Percentiles rank a stretch among this genome's conserved stretches.
These are phyloP conservation scores for Cephus spinipes DNA, from an alignment of 2,888 invertebrate species.

Conservation along the genomic window DNA sequence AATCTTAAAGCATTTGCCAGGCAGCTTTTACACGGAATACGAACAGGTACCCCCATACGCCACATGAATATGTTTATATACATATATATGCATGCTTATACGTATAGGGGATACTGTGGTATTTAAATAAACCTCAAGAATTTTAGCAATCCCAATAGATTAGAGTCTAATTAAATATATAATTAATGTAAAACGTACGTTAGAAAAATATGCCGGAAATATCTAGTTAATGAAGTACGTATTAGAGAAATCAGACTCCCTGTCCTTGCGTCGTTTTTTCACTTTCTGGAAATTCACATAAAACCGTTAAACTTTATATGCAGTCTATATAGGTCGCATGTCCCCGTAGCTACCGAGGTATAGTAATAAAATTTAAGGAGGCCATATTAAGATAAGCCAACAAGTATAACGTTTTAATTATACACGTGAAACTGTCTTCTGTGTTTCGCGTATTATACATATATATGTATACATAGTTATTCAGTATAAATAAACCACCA, in stretches of 20 bases:
- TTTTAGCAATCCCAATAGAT: neutral
- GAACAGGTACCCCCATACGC: neutral
- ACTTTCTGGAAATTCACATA: neutral
- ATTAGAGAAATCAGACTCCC: neutral
- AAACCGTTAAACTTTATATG: neutral
- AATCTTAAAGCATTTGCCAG: neutral
- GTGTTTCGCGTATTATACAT: neutral
- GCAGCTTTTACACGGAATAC: neutral
- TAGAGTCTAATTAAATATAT: neutral
- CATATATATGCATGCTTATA: neutral
- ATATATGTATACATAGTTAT: too few relatives aligned
- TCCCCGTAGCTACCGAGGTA: neutral
- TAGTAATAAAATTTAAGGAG: neutral
- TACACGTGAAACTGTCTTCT: neutral
- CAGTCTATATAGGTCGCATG: neutral
- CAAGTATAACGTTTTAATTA: neutral
- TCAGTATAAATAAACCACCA: too few relatives aligned
- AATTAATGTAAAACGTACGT: neutral
- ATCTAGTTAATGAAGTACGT: neutral
- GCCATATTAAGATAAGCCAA: neutral
- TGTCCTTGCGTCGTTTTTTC: neutral
- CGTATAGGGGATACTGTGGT: neutral
- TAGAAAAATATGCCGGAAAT: neutral
- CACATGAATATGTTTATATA: neutral
- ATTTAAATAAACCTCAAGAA: neutral